A percentile compares a stretch with the other conserved stretches of the same genome.
Conservation (phyloP, 2,113 vertebrate species). For the Macrotus californicus region DNA sequence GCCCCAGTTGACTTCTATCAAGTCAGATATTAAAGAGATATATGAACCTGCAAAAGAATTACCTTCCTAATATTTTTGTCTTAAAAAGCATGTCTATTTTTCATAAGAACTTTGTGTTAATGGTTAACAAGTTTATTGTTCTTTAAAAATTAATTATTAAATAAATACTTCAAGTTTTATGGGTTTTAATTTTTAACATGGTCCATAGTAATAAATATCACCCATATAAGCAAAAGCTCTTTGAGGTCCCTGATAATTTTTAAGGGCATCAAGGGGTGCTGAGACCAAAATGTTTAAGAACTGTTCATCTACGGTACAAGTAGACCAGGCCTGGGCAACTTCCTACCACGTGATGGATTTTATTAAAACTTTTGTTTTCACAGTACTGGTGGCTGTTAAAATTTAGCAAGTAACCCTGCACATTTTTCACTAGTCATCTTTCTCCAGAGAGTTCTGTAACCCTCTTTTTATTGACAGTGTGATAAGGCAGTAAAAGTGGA, state of each 20-base stretch:
- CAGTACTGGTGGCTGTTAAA: neutral
- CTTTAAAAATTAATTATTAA: conserved; percentile 21
- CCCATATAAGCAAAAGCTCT: neutral
- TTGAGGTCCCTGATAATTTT: neutral
- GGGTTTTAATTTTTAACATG: neutral
- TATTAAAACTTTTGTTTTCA: neutral
- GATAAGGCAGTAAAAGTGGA: neutral
- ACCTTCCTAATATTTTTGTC: neutral
- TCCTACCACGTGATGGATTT: neutral
- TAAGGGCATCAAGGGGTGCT: neutral
- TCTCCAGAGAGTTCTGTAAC: neutral
- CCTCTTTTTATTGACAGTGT: neutral
- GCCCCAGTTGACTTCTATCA: neutral
- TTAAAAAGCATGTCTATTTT: neutral
- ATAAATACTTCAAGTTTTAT: neutral
- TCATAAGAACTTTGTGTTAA: neutral
- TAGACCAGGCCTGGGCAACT: neutral
- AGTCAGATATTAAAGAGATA: conserved; percentile 7
- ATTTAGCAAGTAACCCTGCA: neutral
- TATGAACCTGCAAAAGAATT: conserved; percentile 1
- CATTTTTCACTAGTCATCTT: neutral
- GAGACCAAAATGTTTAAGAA: neutral
- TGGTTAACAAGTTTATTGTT: neutral
- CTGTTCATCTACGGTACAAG: neutral
- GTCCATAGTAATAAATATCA: neutral